Conservation (phyloP, 2,113 vertebrate species). For the Papio anubis region DNA sequence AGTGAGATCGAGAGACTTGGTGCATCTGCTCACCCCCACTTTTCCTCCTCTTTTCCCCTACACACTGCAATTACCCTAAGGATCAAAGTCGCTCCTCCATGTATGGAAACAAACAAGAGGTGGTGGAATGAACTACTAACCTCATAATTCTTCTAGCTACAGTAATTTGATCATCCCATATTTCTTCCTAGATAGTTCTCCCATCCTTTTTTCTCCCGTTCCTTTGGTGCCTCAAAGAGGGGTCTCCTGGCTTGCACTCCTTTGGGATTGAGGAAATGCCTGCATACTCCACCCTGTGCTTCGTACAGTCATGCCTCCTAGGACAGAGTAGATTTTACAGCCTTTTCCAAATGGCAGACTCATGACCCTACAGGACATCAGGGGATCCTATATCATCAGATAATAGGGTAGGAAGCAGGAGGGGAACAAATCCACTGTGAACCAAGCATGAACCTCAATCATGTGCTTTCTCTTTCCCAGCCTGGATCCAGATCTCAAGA, state of each 20-base stretch:
- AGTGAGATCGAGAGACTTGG: background rate
- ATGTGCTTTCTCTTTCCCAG: background rate
- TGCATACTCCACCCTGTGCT: background rate
- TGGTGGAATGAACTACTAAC: background rate
- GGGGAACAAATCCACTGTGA: background rate
- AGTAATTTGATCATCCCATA: background rate
- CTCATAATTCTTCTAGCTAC: background rate
- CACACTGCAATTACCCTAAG: background rate
- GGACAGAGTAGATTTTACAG: background rate
- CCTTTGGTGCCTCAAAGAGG: background rate
- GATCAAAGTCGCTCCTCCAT: background rate
- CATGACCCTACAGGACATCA: background rate
- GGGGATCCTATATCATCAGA: background rate
- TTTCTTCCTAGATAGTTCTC: background rate
- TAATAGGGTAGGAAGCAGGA: background rate
- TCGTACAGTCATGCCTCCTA: background rate
- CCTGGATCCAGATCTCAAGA: background rate
- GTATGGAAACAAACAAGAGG: background rate
- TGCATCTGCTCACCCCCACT: fast-evolving
- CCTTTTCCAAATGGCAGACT: background rate
- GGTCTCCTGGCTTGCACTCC: background rate
- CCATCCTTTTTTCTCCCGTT: background rate
- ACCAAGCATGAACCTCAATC: fast-evolving
- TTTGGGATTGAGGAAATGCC: background rate
- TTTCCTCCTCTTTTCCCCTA: no score